These are phyloP conservation scores for Typhlichthys subterraneus DNA, from an alignment of 2,797 vertebrate species.

Conservation along the genomic window DNA sequence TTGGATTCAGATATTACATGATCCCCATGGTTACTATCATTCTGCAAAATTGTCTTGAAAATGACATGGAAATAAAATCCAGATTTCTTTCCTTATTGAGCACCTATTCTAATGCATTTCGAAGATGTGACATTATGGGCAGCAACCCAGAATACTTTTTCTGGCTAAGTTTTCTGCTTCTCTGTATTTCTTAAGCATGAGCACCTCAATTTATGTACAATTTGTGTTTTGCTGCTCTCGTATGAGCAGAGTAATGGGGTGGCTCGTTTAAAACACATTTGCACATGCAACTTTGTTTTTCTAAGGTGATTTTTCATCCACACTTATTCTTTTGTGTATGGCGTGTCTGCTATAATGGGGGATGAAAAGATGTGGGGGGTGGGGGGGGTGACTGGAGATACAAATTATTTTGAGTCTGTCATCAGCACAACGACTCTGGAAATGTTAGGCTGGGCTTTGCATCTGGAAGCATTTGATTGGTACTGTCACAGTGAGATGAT, in stretches of 20 bases:
- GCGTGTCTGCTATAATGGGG: too few species aligned
- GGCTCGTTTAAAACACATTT: constrained; percentile 82
- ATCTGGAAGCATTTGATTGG: constrained; percentile 53
- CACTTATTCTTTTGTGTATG: constrained; percentile 3
- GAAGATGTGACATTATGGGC: constrained; percentile 25
- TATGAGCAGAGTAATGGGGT: constrained; percentile 75
- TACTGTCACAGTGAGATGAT: constrained; percentile 54
- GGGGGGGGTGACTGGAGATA: constrained; percentile 52
- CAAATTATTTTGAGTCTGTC: constrained; percentile 55
- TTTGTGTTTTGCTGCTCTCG: constrained; percentile 75
- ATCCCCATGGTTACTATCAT: not conserved
- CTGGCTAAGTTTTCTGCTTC: constrained; percentile 1
- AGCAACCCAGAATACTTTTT: constrained; percentile 3
- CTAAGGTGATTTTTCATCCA: constrained; percentile 11
- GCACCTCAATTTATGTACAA: constrained; percentile 73
- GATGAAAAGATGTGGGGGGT: not conserved
- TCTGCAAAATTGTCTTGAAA: constrained; percentile 9
- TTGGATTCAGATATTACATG: not conserved
- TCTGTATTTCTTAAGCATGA: constrained; percentile 62
- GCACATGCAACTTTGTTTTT: constrained; percentile 65
- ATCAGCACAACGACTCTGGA: constrained; percentile 60
- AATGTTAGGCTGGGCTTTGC: constrained; percentile 64
- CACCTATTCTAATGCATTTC: constrained; percentile 16
- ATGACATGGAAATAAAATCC: not conserved
- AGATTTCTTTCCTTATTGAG: not conserved